Percentiles rank a stretch among this genome's conserved stretches.
Evolutionary conservation across 2,113 vertebrate genomes (phyloP).

Genomic region (Cinclus mexicanus): DNA sequence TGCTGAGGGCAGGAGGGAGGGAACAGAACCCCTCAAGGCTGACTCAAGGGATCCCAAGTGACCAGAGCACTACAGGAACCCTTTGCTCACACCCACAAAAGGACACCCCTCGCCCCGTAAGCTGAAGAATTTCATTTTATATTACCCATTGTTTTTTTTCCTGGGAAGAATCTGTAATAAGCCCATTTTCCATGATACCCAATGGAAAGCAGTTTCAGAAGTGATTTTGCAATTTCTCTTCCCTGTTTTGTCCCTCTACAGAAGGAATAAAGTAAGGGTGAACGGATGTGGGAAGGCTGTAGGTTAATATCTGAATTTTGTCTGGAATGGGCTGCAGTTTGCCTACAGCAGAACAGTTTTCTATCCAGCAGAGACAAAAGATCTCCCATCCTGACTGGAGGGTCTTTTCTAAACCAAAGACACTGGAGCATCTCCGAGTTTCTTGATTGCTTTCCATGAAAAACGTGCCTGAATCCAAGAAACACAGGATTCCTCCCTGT

Average conservation of each 20-base stretch:
- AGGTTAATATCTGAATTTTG: background rate
- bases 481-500: conserved; percentile 39
- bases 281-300: background rate
- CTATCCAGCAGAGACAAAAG: conserved; percentile 16
- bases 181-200: background rate
- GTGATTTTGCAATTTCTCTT: background rate
- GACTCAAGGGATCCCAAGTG: conserved; percentile 41
- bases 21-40: conserved; percentile 20
- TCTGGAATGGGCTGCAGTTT: background rate
- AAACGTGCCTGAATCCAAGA: conserved; percentile 36
- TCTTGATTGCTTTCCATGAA: conserved; percentile 20
- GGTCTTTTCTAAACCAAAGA: background rate
- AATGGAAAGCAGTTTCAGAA: background rate
- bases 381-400: background rate
- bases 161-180: background rate
- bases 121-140: background rate
- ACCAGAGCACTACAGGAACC: conserved; percentile 34
- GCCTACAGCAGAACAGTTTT: background rate
- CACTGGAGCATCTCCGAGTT: background rate
- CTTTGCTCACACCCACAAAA: conserved; percentile 39
- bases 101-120: conserved; percentile 3
- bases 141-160: background rate
- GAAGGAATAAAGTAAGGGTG: background rate
- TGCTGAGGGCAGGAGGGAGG: conserved; percentile 7
- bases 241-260: conserved; percentile 9